Percentiles rank a stretch among this genome's conserved stretches.
These are phyloP conservation scores for Acanthornis magna DNA, from an alignment of 2,797 vertebrate species.

Conservation along the genomic window DNA sequence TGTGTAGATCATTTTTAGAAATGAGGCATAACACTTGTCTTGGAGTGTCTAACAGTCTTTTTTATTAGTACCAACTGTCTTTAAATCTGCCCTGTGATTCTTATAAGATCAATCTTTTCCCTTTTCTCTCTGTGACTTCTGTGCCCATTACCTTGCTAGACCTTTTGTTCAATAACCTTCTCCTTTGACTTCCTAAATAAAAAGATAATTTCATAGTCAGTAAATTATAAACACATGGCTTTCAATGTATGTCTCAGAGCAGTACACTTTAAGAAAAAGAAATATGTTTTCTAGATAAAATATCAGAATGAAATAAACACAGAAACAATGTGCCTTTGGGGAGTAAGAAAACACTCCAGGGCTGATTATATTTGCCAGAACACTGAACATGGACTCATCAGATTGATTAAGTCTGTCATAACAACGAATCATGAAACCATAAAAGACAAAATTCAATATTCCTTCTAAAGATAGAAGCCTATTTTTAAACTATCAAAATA, in stretches of 20 bases:
- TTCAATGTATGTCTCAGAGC: neutral
- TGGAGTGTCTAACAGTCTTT: neutral
- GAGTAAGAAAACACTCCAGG: neutral
- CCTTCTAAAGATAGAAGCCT: slow-evolving; percentile 5
- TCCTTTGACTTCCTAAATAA: slow-evolving; percentile 16
- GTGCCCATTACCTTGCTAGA: neutral
- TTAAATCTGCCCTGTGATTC: neutral
- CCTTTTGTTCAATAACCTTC: neutral
- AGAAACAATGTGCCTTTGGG: slow-evolving; percentile 10
- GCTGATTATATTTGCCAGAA: slow-evolving; percentile 43
- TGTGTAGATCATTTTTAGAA: neutral
- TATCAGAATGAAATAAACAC: slow-evolving; percentile 35
- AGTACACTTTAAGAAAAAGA: neutral
- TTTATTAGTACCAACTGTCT: neutral
- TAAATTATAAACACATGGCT: neutral
- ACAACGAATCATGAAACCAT: slow-evolving; percentile 6
- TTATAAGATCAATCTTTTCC: neutral
- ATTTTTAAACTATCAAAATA: slow-evolving; percentile 34
- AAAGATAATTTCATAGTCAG: neutral
- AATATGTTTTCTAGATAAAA: slow-evolving; percentile 24
- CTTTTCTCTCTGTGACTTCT: neutral
- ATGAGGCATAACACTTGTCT: neutral
- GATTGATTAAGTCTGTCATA: slow-evolving; percentile 55
- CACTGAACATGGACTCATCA: slow-evolving; percentile 14
- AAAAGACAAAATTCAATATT: slow-evolving; percentile 37